Percentiles rank a stretch among this genome's conserved stretches.
Conservation (phyloP, 2,888 invertebrate genomes). For the Aricia artaxerxes region DNA sequence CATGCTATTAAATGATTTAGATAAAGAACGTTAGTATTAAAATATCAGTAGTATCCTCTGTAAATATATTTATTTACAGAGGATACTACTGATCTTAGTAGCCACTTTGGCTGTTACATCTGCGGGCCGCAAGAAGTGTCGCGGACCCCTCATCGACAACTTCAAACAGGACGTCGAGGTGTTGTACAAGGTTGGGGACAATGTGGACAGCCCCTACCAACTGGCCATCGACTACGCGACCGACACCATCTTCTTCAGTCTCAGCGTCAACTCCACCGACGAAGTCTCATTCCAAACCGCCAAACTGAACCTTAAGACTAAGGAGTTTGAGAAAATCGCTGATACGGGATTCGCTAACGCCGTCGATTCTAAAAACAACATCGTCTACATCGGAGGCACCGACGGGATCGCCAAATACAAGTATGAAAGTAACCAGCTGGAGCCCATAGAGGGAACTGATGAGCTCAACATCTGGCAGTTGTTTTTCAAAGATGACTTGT, state of each 20-base stretch:
- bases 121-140: not conserved
- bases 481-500: slow-evolving; percentile 58
- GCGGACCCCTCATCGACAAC: not conserved
- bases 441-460: slow-evolving; percentile 45
- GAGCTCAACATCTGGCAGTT: slow-evolving; percentile 62
- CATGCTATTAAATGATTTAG: too few species aligned
- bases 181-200: not conserved
- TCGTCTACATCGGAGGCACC: slow-evolving; percentile 60
- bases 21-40: too few species aligned
- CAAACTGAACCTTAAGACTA: slow-evolving; percentile 55
- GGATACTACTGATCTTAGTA: not conserved
- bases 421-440: slow-evolving; percentile 49
- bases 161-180: not conserved
- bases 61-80: not conserved
- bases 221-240: slow-evolving; percentile 60
- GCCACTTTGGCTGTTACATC: not conserved
- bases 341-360: slow-evolving; percentile 59
- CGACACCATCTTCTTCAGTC: slow-evolving; percentile 62
- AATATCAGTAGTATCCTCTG: too few species aligned
- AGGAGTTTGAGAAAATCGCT: slow-evolving; percentile 48
- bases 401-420: slow-evolving; percentile 58
- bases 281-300: slow-evolving; percentile 49
- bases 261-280: slow-evolving; percentile 39
- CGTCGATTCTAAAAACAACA: slow-evolving; percentile 51
- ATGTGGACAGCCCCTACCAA: slow-evolving; percentile 56